Evolutionary conservation across 1,140 invertebrate species (phyloP), one percentile per base, ranked within the genome.

Genomic region (Trinorchestia longiramus): DNA sequence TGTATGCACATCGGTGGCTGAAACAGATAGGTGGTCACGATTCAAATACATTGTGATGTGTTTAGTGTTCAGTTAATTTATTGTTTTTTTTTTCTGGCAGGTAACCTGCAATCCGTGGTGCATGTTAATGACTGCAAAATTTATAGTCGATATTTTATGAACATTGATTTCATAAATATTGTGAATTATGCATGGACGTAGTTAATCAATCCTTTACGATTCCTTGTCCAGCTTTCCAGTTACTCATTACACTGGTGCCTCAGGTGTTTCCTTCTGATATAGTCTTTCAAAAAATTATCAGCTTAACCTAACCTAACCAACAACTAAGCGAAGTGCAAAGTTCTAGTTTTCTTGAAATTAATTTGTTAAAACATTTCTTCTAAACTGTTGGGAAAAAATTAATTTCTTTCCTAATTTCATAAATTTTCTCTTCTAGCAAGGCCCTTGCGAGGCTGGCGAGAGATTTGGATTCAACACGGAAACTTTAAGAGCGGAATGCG

Each of bases 381-480:
- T 15, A 19, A 36, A 23, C 1, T 36, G 28, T 23, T 36, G 36
- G 62, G 11, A 77, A 19, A 28, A 53, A 53, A 53, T 53, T 53
- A 8, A 19, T 53, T n/a, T n/a, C n/a, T n/a, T 11, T 53, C 19
- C 47, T 53, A 53, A 53, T 53, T 53, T 53, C 6, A 53, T 53
- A 11, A 53, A 53, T 87, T 40, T 90, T 90, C 43, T 90, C 88
- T 17, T 17, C n/a, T 43, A 88, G 57, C 95, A 95, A 96, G 95
- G 95, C 43, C 95, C 95, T 17, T 95, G 95, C 43, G 95, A 90
- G 40, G 43, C 23, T 47, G n/a, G 87, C 41, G 95, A 95, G 23
- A 87, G 87, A 40, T 96, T 96, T 57, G 88, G 88, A 17, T 96
- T 92, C 45, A 94, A 96, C 94, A 96, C 87, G 28, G 95, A 96